A percentile compares a stretch with the other conserved stretches of the same genome.
Evolutionary conservation across 2,113 vertebrate species (phyloP).

Genomic region (Grammomys dolichurus): DNA sequence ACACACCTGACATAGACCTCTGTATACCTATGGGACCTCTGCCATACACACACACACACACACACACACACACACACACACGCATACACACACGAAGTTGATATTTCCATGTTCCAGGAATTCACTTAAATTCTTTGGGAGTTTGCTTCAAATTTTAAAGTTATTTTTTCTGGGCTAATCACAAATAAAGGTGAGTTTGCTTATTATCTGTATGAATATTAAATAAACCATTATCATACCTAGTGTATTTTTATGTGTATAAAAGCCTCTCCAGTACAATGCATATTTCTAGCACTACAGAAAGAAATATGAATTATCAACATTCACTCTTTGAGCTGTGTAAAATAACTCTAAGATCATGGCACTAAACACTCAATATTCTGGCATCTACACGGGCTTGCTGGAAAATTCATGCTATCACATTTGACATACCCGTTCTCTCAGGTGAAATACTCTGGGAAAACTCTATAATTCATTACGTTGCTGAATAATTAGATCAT

Average conservation of each 20-base stretch:
- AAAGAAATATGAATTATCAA: constrained; percentile 85
- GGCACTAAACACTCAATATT: constrained; percentile 59
- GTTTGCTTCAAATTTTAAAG: constrained; percentile 38
- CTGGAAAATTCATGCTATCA: constrained; percentile 75
- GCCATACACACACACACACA: neutral
- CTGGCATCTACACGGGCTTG: constrained; percentile 60
- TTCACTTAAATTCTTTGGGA: constrained; percentile 29
- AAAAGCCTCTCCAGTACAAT: constrained; percentile 70
- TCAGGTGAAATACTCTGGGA: constrained; percentile 75
- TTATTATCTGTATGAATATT: constrained; percentile 73
- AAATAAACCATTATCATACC: constrained; percentile 78
- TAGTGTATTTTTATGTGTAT: constrained; percentile 31
- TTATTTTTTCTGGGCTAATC: constrained; percentile 15
- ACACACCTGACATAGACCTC: neutral
- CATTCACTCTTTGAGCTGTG: constrained; percentile 74
- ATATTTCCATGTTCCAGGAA: neutral
- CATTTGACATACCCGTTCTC: constrained; percentile 78
- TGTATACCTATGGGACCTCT: neutral
- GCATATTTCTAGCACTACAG: constrained; percentile 75
- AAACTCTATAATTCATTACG: constrained; percentile 72
- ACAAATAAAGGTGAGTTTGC: constrained; percentile 23
- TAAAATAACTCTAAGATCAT: constrained; percentile 80
- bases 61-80: no score
- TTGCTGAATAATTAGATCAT: constrained; percentile 59
- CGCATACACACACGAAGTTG: neutral